A percentile compares a stretch with the other conserved stretches of the same genome.
These are phyloP conservation scores for Scomber colias DNA, from an alignment of 2,113 vertebrate genomes.

Conservation along the genomic window DNA sequence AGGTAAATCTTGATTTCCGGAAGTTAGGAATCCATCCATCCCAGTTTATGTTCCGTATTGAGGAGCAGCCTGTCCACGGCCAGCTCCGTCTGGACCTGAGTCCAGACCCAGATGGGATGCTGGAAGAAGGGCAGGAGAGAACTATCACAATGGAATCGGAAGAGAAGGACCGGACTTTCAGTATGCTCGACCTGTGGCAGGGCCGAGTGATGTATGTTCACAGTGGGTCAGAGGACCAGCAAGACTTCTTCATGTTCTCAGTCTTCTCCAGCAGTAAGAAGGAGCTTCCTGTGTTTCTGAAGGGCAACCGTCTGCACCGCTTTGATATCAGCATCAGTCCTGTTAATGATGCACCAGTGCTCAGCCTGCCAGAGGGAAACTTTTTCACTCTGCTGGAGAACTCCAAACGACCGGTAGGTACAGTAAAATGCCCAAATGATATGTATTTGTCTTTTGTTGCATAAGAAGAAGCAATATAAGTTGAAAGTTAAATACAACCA, in stretches of 20 bases:
- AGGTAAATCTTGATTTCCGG: slow-evolving; percentile 86
- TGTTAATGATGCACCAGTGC: slow-evolving; percentile 88
- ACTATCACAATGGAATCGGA: slow-evolving; percentile 27
- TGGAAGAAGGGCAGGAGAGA: slow-evolving; percentile 19
- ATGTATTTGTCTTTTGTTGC: background rate
- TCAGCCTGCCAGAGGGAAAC: slow-evolving; percentile 87
- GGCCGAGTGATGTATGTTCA: slow-evolving; percentile 89
- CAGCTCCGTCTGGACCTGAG: slow-evolving; percentile 82
- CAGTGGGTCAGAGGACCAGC: slow-evolving; percentile 87
- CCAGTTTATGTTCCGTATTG: slow-evolving; percentile 88
- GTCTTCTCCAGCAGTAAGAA: slow-evolving; percentile 84
- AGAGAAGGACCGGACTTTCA: slow-evolving; percentile 83
- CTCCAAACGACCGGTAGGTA: slow-evolving; percentile 82
- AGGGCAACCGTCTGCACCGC: slow-evolving; percentile 76
- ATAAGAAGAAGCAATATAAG: background rate
- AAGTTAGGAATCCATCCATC: slow-evolving; percentile 85
- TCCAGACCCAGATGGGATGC: slow-evolving; percentile 10
- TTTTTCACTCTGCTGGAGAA: slow-evolving; percentile 86
- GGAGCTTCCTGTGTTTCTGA: slow-evolving; percentile 77
- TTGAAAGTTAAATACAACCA: background rate
- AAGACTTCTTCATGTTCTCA: slow-evolving; percentile 89
- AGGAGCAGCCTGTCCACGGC: slow-evolving; percentile 85
- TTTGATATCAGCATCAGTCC: slow-evolving; percentile 87
- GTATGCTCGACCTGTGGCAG: slow-evolving; percentile 87
- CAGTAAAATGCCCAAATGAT: background rate